Percentiles rank a stretch among this genome's conserved stretches.
These are phyloP conservation scores for Calephelis virginiensis DNA, from an alignment of 1,140 invertebrate species.

Conservation along the genomic window DNA sequence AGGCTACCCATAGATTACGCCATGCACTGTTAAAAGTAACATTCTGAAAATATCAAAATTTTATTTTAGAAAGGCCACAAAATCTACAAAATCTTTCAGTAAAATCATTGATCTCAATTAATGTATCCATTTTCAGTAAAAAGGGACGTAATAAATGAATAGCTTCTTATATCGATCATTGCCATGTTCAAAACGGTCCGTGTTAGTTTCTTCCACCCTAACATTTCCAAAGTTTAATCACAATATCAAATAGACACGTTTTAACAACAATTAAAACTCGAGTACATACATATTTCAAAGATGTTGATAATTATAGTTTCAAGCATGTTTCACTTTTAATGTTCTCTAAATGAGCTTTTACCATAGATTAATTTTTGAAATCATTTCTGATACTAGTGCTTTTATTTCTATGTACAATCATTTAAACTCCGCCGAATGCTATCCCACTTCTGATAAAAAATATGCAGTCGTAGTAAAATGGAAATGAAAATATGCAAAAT, in stretches of 20 bases:
- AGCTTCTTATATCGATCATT: conserved; percentile 4
- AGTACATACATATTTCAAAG: not conserved
- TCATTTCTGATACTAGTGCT: not conserved
- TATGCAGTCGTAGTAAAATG: no score
- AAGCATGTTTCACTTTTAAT: conserved; percentile 30
- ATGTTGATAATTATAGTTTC: not conserved
- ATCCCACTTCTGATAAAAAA: no score
- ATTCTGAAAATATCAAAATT: not conserved
- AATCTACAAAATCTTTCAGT: no score
- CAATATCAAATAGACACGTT: not conserved
- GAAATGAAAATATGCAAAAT: no score
- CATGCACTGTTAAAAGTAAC: not conserved
- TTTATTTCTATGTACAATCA: no score
- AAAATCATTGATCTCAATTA: no score
- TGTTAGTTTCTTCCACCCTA: conserved; percentile 1
- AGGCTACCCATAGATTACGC: conserved; percentile 1
- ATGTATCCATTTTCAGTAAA: no score
- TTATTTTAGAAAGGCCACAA: no score
- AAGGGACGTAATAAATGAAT: conserved; percentile 1
- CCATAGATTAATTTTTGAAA: conserved; percentile 10
- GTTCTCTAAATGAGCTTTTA: conserved; percentile 25
- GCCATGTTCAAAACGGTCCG: conserved; percentile 10
- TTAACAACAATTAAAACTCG: not conserved
- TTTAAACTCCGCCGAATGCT: no score
- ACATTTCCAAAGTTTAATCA: not conserved